A percentile compares a stretch with the other conserved stretches of the same genome.
phyloP scores from a whole-genome alignment of 2,888 invertebrate genomes.

The Bombyx huttoni region DNA sequence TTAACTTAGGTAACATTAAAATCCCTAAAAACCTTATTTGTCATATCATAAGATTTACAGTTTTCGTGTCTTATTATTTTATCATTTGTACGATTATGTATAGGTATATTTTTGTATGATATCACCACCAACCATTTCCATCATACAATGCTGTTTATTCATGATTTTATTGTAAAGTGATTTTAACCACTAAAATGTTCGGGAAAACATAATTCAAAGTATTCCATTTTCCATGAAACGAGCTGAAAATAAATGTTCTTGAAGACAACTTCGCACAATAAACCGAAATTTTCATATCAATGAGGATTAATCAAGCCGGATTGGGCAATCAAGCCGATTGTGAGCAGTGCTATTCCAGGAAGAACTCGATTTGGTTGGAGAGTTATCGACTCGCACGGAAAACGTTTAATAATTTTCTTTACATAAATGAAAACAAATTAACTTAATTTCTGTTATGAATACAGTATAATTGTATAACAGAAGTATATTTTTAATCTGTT shows the following conservation, averaged over 20 bases:
- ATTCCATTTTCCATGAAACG: background rate
- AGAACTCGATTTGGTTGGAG: slow-evolving; percentile 1
- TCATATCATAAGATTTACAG: no score
- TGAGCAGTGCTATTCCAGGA: slow-evolving; percentile 14
- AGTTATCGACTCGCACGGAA: background rate
- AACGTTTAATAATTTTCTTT: background rate
- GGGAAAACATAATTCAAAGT: no score
- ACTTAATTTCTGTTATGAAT: background rate
- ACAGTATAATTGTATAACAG: background rate
- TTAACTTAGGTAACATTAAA: no score
- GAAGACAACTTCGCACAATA: background rate
- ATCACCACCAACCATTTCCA: no score
- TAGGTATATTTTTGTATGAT: no score
- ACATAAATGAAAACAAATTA: background rate
- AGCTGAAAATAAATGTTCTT: background rate
- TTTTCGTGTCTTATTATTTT: no score
- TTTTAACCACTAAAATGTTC: no score
- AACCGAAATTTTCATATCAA: slow-evolving; percentile 26
- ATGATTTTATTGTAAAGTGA: no score
- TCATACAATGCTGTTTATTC: no score
- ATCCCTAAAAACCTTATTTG: no score
- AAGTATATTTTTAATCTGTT: no score
- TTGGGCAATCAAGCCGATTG: slow-evolving; percentile 25
- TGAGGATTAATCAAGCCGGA: slow-evolving; percentile 26
- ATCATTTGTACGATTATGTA: no score